Evolutionary conservation across 1,140 invertebrate genomes (phyloP), one percentile per base, ranked within the genome.

Genomic region (Zaprionus capensis): DNA sequence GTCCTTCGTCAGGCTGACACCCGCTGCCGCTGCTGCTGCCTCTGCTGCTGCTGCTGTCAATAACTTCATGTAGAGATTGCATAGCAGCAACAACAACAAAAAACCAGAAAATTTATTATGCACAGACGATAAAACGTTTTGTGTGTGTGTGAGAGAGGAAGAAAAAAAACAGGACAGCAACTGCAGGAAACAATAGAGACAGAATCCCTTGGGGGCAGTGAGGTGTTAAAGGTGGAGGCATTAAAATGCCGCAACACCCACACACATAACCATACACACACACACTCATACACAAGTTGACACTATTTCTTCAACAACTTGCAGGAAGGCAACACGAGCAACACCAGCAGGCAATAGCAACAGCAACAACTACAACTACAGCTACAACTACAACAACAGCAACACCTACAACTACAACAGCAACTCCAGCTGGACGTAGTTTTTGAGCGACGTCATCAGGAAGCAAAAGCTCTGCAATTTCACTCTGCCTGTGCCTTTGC

Each of bases 81-180:
- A 70, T 51, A 22, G 31, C 46, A 61, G n/a, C 14, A 63, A 61
- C 46, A 58, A 67, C 63, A 67, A 61, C 72, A 55, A 38, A 69
- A 79, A 57, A 53, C 70, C 68, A 80, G 80, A 65, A 80, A 86
- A 87, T 87, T 83, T 87, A 87, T 87, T 87, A 87, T 87, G 84
- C 84, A 88, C 85, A 84, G 84, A 81, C 84, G 84, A 87, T 87
- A 88, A 87, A 87, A 80, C 81, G 85, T 81, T 87, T 87, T 87
- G 84, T 85, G 49, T 67, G 46, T 57, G 65, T 53, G 53, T 34
- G 63, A n/a, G 67, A 12, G 24, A 28, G 57, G 15, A 24, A 63
- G 34, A 36, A 17, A 20, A 31, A 57, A 70, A 80, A 71, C 36
- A 63, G 71, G 49, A 78, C 61, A 74, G 31, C 59, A 34, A 49